phyloP scores from a whole-genome alignment of 2,113 vertebrate genomes.

The Psephotus haematonotus region DNA sequence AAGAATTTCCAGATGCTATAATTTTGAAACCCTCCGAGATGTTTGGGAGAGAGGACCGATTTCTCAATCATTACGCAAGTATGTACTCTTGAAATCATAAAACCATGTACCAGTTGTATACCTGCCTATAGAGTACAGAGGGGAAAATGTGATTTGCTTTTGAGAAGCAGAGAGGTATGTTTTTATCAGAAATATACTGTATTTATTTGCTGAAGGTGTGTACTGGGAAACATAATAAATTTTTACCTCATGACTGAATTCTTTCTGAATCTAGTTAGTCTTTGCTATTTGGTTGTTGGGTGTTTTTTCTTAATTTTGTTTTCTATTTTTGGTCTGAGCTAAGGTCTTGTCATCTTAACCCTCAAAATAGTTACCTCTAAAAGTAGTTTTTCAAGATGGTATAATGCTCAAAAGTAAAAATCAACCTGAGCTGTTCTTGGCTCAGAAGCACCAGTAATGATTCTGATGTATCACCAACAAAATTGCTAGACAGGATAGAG shows the following conservation, averaged over 20 bases:
- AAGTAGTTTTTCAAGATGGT: background rate
- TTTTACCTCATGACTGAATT: background rate
- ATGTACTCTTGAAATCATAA: constrained; percentile 32
- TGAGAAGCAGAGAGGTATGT: background rate
- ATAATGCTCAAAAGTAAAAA: background rate
- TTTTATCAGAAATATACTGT: background rate
- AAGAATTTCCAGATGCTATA: constrained; percentile 88
- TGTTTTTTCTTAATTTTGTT: background rate
- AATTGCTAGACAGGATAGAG: background rate
- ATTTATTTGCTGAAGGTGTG: background rate
- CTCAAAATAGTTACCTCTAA: background rate
- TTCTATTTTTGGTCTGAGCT: background rate
- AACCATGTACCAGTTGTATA: background rate
- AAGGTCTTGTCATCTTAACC: background rate
- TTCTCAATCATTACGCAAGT: constrained; percentile 94
- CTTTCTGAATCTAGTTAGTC: background rate
- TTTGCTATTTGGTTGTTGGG: background rate
- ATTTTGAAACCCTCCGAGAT: constrained; percentile 93
- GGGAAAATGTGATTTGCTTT: background rate
- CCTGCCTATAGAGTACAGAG: background rate
- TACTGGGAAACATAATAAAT: background rate
- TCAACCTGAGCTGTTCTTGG: background rate
- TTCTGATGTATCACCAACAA: background rate
- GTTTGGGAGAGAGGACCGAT: constrained; percentile 92
- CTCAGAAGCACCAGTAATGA: background rate